Conservation (phyloP, 2,888 invertebrate species). For the Brachycybe producta region DNA sequence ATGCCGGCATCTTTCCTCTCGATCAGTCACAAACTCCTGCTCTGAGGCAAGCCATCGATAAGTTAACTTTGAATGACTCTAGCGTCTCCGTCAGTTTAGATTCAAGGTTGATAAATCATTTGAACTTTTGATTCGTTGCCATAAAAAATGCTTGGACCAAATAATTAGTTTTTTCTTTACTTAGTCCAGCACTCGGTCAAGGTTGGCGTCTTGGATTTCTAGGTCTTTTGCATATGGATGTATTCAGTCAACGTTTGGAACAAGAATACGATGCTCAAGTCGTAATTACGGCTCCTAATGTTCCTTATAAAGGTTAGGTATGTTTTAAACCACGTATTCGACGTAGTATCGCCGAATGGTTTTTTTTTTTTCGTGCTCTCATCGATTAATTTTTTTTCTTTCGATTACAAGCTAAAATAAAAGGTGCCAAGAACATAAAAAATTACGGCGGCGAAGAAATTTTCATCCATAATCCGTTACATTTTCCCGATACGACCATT, state of each 20-base stretch:
- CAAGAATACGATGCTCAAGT: constrained; percentile 40
- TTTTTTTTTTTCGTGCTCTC: not conserved
- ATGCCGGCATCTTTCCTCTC: constrained; percentile 77
- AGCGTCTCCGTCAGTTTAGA: constrained; percentile 71
- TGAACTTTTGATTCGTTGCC: not conserved
- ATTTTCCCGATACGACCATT: constrained; percentile 38
- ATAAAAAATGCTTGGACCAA: not conserved
- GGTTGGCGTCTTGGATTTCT: constrained; percentile 40
- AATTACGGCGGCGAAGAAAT: constrained; percentile 35
- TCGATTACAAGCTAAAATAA: constrained; percentile 45
- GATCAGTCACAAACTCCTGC: constrained; percentile 70
- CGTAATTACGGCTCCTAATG: constrained; percentile 41
- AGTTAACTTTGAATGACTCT: constrained; percentile 84
- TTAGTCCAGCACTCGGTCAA: constrained; percentile 38
- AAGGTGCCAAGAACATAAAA: constrained; percentile 49
- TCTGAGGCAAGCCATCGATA: constrained; percentile 70
- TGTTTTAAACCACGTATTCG: not conserved
- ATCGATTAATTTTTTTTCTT: constrained; percentile 1
- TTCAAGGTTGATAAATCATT: constrained; percentile 48
- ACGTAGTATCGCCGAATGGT: not conserved
- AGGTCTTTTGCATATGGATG: constrained; percentile 42
- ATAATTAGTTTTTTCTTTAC: not conserved
- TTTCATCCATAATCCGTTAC: constrained; percentile 33
- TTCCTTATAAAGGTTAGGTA: constrained; percentile 37
- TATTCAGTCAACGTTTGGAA: constrained; percentile 39